Evolutionary conservation across 2,113 vertebrate species (phyloP), one percentile per base, ranked within the genome.

Genomic region (Trinectes maculatus): DNA sequence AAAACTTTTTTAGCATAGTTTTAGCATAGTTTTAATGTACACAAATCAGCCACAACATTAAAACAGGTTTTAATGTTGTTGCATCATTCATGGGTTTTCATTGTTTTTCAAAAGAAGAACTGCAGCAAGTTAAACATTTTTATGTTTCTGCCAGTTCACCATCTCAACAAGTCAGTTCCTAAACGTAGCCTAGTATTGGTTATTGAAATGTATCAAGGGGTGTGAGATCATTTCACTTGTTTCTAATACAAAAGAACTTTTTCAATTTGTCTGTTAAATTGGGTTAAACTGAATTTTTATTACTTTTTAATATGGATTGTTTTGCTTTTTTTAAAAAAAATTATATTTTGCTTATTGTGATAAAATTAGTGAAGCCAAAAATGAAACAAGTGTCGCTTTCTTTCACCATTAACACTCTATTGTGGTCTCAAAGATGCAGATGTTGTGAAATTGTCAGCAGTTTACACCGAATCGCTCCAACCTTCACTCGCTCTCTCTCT

Each of bases 121-220:
- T 0, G 7, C 13, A 60, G 42, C n/a, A 60, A 34, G 36, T 62
- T 7, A 69, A 42, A 21, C n/a, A 54, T n/a, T 62, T 37, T 62
- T 19, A 26, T 16, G 9, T 59, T 56, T 59, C 21, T 71, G 44
- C 13, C 64, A 25, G 5, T 69, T n/a, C 16, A 13, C 57, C 70
- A 60, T 72, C 74, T 74, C 79, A 60, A 61, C 74, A 87, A 79
- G 74, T 51, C 71, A 51, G 3, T 71, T 53, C 56, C 10, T 59
- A 25, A 68, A 43, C 19, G 49, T 29, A 52, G 15, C 26, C 22
- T 40, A 28, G 24, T 57, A 2, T 28, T 28, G 6, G 31, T 12
- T 33, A 16, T 43, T 60, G 1, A 66, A 49, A 51, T 24, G 10
- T 24, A 46, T 68, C 7, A 19, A 22, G 15, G 29, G 25, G 5